Percentiles rank a stretch among this genome's conserved stretches.
Evolutionary conservation across 2,888 invertebrate species (phyloP).

Genomic region (Lamellibrachia columna): DNA sequence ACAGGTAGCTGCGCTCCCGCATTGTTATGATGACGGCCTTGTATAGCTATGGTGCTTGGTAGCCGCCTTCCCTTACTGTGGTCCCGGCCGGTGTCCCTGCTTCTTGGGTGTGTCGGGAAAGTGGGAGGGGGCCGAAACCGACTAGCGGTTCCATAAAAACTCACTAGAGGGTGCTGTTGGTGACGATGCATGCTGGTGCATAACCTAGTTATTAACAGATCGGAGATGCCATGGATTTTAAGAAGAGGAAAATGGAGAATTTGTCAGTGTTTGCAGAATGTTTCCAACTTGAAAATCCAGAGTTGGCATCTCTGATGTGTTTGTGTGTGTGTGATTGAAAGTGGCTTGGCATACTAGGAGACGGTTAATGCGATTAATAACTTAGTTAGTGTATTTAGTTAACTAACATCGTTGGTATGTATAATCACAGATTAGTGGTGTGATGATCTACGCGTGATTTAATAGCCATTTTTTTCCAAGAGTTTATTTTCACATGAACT

Average conservation of each 20-base stretch:
- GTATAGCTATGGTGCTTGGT: not conserved
- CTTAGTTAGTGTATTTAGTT: not conserved
- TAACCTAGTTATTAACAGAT: not conserved
- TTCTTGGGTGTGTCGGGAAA: not conserved
- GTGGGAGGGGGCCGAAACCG: not conserved
- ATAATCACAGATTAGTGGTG: not conserved
- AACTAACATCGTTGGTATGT: not conserved
- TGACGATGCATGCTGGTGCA: not conserved
- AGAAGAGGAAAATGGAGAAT: not conserved
- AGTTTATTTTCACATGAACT: not conserved
- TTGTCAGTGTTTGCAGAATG: not conserved
- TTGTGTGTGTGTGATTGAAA: not conserved
- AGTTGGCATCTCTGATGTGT: not conserved
- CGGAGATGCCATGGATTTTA: not conserved
- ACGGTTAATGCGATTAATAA: not conserved
- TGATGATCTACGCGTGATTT: not conserved
- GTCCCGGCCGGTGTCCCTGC: not conserved
- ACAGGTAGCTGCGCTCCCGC: constrained; percentile 38
- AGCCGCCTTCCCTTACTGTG: not conserved
- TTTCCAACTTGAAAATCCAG: not conserved
- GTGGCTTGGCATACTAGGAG: not conserved
- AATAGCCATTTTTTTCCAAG: not conserved
- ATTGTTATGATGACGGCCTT: not conserved
- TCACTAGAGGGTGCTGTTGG: not conserved
- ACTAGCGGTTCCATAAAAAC: not conserved